These are phyloP conservation scores for Pseudois nayaur DNA, from an alignment of 2,113 vertebrate genomes.

Conservation along the genomic window DNA sequence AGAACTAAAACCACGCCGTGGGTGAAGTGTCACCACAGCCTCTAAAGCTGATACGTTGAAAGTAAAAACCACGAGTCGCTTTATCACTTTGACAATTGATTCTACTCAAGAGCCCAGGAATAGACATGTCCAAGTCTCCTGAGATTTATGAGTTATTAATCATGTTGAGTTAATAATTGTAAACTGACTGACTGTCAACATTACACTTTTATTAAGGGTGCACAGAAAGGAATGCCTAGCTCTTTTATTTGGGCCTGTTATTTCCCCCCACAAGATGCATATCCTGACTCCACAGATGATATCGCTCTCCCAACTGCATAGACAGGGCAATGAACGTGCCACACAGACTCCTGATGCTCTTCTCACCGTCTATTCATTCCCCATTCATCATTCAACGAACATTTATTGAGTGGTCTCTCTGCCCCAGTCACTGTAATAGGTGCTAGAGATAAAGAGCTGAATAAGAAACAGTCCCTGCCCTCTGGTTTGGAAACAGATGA, in stretches of 20 bases:
- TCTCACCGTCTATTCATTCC: neutral
- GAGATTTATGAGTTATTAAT: neutral
- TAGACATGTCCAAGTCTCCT: neutral
- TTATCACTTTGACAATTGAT: neutral
- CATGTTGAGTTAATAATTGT: neutral
- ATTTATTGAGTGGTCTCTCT: neutral
- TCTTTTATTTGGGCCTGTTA: neutral
- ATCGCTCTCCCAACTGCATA: neutral
- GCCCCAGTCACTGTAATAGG: neutral
- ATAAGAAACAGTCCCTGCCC: neutral
- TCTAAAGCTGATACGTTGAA: neutral
- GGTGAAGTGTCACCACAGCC: neutral
- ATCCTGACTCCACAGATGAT: neutral
- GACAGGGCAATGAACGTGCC: neutral
- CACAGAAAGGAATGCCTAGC: neutral
- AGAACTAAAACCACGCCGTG: neutral
- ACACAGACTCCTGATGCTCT: neutral
- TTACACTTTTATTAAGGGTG: neutral
- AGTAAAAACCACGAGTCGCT: neutral
- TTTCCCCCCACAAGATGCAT: neutral
- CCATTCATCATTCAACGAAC: neutral
- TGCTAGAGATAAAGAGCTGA: neutral
- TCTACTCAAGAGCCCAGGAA: neutral
- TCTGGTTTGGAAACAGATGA: neutral
- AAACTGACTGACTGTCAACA: neutral